Base-by-base conservation (phyloP, 2,797 vertebrate species). In the Pangasius djambal region DNA sequence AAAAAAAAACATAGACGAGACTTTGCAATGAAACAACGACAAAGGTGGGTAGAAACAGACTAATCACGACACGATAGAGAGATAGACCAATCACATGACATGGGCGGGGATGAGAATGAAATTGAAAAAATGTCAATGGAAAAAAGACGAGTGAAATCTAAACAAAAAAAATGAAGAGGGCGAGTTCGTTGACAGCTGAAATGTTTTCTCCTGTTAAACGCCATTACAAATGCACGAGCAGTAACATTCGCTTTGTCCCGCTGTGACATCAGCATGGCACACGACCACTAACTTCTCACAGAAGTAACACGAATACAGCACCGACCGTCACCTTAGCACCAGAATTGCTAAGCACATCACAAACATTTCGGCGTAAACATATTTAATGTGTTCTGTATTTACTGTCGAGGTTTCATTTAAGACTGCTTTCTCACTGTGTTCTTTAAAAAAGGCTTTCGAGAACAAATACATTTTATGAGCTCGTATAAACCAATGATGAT, bases 391-490 rank as follows among this genome's bases (percentile, higher is more conserved):
- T 34, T 69, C 5, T 12, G 34, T n/a, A 16, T 16, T 7, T 20
- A 74, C 6, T 12, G 40, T 44, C 22, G 2, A 13, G 72, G 40
- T 4, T 48, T 70, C 31, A 10, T 48, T 75, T 25, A 89, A 87
- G 83, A 85, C 88, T 28, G 6, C 18, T 78, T 59, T 75, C 88
- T 79, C 67, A 61, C 40, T 28, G 50, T 12, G 20, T 16, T n/a
- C 82, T 86, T 88, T 77, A 82, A 83, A 90, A 90, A 50, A 85
- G 72, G 70, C 44, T 40, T 40, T 65, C 8, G 55, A 78, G 63
- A 87, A 74, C 37, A 52, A 87, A 59, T 52, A 83, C 34, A 20
- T 72, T 82, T 40, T 16, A 63, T 6, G 25, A 50, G 28, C 15
- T 50, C 77, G 40, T 55, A 81, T 22, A 82, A 70, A 59, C 31